These are phyloP conservation scores for Tragopan temminckii DNA, from an alignment of 2,797 vertebrate species.

Conservation along the genomic window DNA sequence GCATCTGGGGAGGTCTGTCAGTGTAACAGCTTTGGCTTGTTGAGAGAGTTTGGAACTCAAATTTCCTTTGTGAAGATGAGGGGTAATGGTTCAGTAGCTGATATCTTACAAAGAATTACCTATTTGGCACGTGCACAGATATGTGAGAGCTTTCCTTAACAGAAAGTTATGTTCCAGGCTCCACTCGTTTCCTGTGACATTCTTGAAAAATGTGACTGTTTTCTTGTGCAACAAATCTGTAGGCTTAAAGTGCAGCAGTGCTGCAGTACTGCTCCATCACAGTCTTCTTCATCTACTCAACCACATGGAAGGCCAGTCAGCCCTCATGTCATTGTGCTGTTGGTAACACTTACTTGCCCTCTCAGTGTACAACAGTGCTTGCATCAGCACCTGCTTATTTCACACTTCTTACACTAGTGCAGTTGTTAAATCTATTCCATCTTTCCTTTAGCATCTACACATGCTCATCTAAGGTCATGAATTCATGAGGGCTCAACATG, in stretches of 20 bases:
- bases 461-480: not conserved
- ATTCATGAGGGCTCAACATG: not conserved
- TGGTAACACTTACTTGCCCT: not conserved
- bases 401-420: not conserved
- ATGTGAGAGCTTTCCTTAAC: not conserved
- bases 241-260: not conserved
- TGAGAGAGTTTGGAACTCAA: slow-evolving; percentile 7
- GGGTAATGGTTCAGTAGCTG: not conserved
- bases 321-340: not conserved
- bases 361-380: not conserved
- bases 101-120: not conserved
- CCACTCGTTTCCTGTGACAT: not conserved
- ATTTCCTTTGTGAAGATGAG: not conserved
- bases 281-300: not conserved
- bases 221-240: not conserved
- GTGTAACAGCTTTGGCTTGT: not conserved
- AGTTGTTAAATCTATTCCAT: slow-evolving; percentile 15
- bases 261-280: not conserved
- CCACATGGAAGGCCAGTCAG: not conserved
- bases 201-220: not conserved
- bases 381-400: not conserved
- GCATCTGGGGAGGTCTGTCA: not conserved
- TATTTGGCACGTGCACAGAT: not conserved
- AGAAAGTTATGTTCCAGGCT: not conserved
- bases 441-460: not conserved